Conservation (phyloP, 2,888 invertebrate genomes). For the Pachliopta kotzebuea region DNA sequence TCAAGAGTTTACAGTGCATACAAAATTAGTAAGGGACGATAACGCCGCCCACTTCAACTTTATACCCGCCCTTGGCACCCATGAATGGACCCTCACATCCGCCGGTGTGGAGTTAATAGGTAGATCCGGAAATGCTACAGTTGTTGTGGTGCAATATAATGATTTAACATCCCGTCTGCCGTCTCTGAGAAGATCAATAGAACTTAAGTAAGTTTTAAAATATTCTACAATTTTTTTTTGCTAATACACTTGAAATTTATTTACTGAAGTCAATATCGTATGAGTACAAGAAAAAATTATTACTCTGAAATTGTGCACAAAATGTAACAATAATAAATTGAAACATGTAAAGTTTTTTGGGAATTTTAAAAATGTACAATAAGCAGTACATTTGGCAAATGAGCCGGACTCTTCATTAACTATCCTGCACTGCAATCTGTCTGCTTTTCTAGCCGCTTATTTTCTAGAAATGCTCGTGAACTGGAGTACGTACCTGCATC, state of each 20-base stretch:
- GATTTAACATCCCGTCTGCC: constrained; percentile 83
- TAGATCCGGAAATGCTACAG: constrained; percentile 53
- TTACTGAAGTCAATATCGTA: too few relatives aligned
- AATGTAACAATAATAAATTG: too few relatives aligned
- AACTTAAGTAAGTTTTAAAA: constrained; percentile 79
- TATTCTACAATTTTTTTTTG: background rate
- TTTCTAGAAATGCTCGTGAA: constrained; percentile 83
- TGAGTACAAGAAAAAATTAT: too few relatives aligned
- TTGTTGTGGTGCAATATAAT: constrained; percentile 81
- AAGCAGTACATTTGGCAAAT: background rate
- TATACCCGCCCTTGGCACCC: constrained; percentile 41
- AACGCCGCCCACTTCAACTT: constrained; percentile 62
- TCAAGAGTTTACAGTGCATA: constrained; percentile 58
- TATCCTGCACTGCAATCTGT: constrained; percentile 28
- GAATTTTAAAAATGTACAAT: background rate
- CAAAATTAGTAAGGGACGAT: constrained; percentile 53
- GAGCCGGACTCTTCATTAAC: background rate
- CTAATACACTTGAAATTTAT: background rate
- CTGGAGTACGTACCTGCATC: constrained; percentile 84
- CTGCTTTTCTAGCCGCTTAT: constrained; percentile 50
- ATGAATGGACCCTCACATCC: constrained; percentile 63
- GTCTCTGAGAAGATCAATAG: constrained; percentile 78
- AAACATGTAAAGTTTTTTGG: background rate
- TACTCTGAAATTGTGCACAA: too few relatives aligned
- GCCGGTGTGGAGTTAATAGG: constrained; percentile 61